Conservation (phyloP, 2,888 invertebrate species). For the Microdon myrmicae region DNA sequence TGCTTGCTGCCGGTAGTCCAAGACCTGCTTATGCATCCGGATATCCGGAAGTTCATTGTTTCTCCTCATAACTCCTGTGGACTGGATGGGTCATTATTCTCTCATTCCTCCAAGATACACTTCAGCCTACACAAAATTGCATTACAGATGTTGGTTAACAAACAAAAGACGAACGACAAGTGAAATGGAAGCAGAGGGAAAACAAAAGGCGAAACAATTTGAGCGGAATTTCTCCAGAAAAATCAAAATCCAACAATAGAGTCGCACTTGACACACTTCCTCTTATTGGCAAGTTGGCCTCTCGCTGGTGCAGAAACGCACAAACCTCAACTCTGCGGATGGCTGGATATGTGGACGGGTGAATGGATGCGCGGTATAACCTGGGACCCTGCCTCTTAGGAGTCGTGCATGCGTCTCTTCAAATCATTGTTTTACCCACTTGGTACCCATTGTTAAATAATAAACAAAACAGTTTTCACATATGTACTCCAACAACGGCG, state of each 20-base stretch:
- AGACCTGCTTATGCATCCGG: conserved; percentile 40
- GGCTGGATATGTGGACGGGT: conserved; percentile 2
- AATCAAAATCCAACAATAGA: conserved; percentile 32
- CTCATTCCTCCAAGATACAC: conserved; percentile 3
- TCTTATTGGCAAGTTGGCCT: conserved; percentile 33
- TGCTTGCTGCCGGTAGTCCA: conserved; percentile 10
- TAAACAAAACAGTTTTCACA: conserved; percentile 46
- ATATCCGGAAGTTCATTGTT: conserved; percentile 48
- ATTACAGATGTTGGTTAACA: neutral
- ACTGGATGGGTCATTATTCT: conserved; percentile 30
- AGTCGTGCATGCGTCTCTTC: conserved; percentile 32
- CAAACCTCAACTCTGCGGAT: conserved; percentile 11
- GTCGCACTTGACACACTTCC: conserved; percentile 51
- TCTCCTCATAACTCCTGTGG: conserved; percentile 31
- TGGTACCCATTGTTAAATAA: conserved; percentile 33
- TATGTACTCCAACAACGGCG: conserved; percentile 19
- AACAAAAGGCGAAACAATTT: conserved; percentile 26
- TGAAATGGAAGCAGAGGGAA: conserved; percentile 10
- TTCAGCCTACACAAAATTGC: conserved; percentile 1
- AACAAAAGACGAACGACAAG: conserved; percentile 9
- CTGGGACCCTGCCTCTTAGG: neutral
- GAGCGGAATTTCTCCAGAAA: conserved; percentile 27
- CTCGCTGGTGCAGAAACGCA: neutral
- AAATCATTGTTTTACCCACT: conserved; percentile 33
- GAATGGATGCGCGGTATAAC: conserved; percentile 4